phyloP scores from a whole-genome alignment of 2,113 vertebrate species.

The Leucoraja erinaceus region DNA sequence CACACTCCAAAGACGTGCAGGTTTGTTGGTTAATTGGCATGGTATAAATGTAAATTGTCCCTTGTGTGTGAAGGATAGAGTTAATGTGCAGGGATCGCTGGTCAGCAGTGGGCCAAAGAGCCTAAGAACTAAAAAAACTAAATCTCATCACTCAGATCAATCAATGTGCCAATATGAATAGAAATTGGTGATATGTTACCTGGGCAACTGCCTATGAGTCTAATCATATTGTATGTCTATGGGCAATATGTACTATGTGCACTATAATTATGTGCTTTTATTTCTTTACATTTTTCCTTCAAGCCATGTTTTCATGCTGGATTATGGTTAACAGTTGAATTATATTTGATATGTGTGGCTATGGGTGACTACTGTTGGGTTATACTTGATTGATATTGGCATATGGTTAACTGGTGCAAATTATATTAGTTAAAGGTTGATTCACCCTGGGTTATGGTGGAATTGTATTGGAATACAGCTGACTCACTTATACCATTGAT shows the following conservation, averaged over 20 bases:
- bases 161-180: not conserved
- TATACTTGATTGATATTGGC: not conserved
- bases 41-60: no score
- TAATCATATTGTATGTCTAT: not conserved
- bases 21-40: no score
- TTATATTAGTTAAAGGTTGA: no score
- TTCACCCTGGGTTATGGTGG: not conserved
- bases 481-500: not conserved
- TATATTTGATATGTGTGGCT: not conserved
- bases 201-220: not conserved
- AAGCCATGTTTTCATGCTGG: not conserved
- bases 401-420: not conserved
- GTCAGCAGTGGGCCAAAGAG: no score
- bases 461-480: not conserved
- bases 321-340: not conserved
- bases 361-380: not conserved
- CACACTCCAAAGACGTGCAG: no score
- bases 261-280: not conserved
- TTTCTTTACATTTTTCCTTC: not conserved
- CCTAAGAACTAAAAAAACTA: no score
- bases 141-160: not conserved
- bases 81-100: no score
- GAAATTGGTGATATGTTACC: not conserved
- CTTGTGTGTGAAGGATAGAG: no score
- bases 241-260: not conserved